Percentiles rank a stretch among this genome's conserved stretches.
These are phyloP conservation scores for Ptychoptera albimana DNA, from an alignment of 2,888 invertebrate genomes.

Conservation along the genomic window DNA sequence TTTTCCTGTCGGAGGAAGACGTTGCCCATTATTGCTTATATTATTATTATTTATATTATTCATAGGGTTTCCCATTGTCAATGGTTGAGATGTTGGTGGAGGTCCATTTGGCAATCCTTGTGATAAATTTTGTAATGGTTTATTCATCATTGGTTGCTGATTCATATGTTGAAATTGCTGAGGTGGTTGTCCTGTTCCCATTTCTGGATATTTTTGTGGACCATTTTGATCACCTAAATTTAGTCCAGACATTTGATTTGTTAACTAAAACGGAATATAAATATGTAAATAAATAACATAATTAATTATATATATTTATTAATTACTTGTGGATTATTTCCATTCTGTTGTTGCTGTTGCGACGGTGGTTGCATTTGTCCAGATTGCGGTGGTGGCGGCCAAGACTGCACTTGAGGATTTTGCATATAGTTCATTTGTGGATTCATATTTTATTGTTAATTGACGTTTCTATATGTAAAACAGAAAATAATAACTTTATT, in stretches of 20 bases:
- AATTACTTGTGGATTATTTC: too few relatives aligned
- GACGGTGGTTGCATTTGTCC: neutral
- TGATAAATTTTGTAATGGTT: neutral
- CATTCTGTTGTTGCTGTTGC: neutral
- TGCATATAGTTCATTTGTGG: too few relatives aligned
- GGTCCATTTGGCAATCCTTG: constrained; percentile 5
- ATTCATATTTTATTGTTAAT: too few relatives aligned
- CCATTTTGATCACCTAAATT: neutral
- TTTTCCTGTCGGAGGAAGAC: neutral
- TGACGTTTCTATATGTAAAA: too few relatives aligned
- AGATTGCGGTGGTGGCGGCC: neutral
- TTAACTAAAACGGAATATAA: neutral
- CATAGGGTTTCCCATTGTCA: neutral
- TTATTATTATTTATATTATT: neutral
- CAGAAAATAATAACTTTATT: too few relatives aligned
- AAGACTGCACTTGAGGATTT: too few relatives aligned
- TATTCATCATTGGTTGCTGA: neutral
- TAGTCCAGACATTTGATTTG: constrained; percentile 4
- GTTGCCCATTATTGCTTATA: neutral
- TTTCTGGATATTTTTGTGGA: neutral
- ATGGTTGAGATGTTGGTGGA: constrained; percentile 7
- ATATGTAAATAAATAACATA: neutral
- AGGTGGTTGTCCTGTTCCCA: too few relatives aligned
- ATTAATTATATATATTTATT: neutral
- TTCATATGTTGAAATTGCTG: too few relatives aligned